Evolutionary conservation across 2,797 vertebrate species (phyloP), one percentile per base, ranked within the genome.

Genomic region (Sebastes cheni): DNA sequence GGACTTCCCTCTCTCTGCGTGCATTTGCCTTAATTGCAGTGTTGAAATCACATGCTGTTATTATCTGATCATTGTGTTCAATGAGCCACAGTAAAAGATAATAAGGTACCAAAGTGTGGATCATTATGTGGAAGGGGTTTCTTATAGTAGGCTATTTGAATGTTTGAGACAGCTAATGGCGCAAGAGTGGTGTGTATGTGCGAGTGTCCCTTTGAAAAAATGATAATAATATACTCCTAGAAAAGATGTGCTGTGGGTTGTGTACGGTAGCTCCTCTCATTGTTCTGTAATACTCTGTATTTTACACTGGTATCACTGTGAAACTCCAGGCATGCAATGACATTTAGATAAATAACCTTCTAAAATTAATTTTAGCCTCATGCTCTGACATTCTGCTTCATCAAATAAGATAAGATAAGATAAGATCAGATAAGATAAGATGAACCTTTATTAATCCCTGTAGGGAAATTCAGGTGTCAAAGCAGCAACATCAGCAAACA

Each of bases 31-130:
- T 79, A 86, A 85, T 77, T 81, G 54, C 34, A 76, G 58, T 23
- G 59, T 71, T 75, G 25, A 27, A 56, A 74, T 67, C 32, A 8
- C 66, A 80, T 32, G 23, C 58, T 65, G 78, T 72, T 79, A 81
- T 86, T 83, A 88, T 79, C 77, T 84, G 73, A 89, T 88, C 80
- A 76, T 60, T 77, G 68, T 50, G 86, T 71, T 79, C 76, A 86
- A 81, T 88, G 79, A 87, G 84, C 76, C 27, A 8, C 54, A 80
- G 58, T 61, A 50, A 67, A 83, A 72, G 83, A 87, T 85, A 88
- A 90, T 70, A 80, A 80, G 36, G 79, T 29, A 67, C 50, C 55
- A 77, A 78, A 66, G 74, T 62, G 75, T 78, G 65, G 32, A 65
- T 83, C 46, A 66, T 89, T 84, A 72, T 59, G 72, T 80, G 69